These are phyloP conservation scores for Entomobrya proxima DNA, from an alignment of 2,888 invertebrate genomes.

Conservation along the genomic window DNA sequence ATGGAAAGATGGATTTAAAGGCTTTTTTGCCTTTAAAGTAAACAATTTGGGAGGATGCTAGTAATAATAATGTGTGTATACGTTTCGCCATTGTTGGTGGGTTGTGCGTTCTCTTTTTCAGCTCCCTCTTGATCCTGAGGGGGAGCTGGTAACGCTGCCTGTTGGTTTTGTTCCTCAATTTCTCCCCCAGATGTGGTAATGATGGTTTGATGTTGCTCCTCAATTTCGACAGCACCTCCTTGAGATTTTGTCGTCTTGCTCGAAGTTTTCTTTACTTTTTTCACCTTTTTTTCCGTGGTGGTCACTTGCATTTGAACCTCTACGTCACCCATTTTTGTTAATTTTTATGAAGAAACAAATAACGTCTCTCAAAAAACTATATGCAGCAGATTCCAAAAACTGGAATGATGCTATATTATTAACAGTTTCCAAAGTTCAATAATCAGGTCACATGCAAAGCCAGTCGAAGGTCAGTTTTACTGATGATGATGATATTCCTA, in stretches of 20 bases:
- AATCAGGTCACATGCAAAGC: constrained; percentile 30
- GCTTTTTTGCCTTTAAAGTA: background rate
- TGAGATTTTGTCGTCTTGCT: constrained; percentile 81
- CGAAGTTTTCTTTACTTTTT: constrained; percentile 93
- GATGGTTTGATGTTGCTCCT: constrained; percentile 77
- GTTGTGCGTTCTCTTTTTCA: constrained; percentile 71
- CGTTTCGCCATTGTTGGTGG: constrained; percentile 73
- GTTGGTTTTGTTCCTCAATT: constrained; percentile 66
- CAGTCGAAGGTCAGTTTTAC: constrained; percentile 27
- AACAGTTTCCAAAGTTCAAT: background rate
- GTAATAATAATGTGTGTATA: constrained; percentile 57
- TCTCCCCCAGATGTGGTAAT: constrained; percentile 82
- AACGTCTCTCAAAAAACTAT: background rate
- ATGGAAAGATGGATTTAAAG: constrained; percentile 14
- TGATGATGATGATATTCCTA: background rate
- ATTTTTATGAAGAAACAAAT: background rate
- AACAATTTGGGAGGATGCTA: background rate
- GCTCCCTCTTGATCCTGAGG: constrained; percentile 79
- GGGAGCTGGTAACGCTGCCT: constrained; percentile 77
- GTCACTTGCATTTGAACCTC: constrained; percentile 89
- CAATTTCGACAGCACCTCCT: constrained; percentile 82
- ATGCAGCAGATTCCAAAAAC: background rate
- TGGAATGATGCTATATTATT: constrained; percentile 4
- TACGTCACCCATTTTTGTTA: constrained; percentile 87
- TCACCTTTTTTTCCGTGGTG: constrained; percentile 87